Evolutionary conservation across 2,113 vertebrate genomes (phyloP).

Genomic region (Pteruthius melanotis): DNA sequence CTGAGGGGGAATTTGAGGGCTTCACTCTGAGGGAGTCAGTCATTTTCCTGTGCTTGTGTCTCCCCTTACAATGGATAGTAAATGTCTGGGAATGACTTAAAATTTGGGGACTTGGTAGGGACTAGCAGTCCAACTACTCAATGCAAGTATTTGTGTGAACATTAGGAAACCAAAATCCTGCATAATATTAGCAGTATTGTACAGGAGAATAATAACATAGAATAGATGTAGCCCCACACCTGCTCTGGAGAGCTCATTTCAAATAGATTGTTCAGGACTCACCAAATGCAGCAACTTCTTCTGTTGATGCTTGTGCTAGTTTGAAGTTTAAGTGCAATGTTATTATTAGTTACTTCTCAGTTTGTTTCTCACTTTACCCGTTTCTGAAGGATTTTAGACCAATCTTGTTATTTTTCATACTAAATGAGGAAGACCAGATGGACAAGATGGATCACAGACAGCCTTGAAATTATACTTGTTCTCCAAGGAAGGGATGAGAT

Average conservation of each 20-base stretch:
- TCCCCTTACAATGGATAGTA: not conserved
- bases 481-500: not conserved
- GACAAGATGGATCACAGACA: not conserved
- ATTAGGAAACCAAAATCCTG: not conserved
- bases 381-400: not conserved
- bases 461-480: not conserved
- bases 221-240: not conserved
- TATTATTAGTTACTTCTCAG: not conserved
- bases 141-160: not conserved
- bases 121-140: not conserved
- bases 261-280: not conserved
- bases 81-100: not conserved
- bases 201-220: not conserved
- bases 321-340: not conserved
- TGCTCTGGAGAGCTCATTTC: not conserved
- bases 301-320: not conserved
- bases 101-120: not conserved
- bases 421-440: not conserved
- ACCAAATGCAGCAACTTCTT: not conserved
- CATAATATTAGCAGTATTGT: rapidly evolving
- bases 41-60: not conserved
- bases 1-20: not conserved
- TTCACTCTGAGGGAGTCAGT: not conserved
- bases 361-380: not conserved
- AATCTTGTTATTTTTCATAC: not conserved